Evolutionary conservation across 2,888 invertebrate species (phyloP).

Genomic region (Zhengitettix transpicula): DNA sequence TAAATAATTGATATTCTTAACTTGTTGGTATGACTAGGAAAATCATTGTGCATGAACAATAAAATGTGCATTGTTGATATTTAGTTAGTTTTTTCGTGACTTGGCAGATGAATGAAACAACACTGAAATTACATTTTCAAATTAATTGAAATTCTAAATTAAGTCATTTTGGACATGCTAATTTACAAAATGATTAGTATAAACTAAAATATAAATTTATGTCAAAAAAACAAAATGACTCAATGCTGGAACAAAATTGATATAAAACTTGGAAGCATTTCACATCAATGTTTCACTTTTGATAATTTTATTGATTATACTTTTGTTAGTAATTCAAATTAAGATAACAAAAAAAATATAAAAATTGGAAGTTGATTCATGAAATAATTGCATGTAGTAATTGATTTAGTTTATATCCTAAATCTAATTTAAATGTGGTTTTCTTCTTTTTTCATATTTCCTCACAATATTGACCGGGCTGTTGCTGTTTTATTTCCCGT

Average conservation of each 20-base stretch:
- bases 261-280: not conserved
- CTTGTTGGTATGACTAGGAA: too few relatives aligned
- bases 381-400: constrained; percentile 5
- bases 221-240: too few relatives aligned
- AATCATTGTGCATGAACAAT: too few relatives aligned
- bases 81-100: too few relatives aligned
- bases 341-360: constrained; percentile 3
- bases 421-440: constrained; percentile 3
- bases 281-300: not conserved
- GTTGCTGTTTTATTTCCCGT: not conserved
- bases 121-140: too few relatives aligned
- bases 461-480: not conserved
- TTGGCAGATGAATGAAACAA: too few relatives aligned
- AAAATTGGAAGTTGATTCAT: constrained; percentile 1
- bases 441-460: not conserved
- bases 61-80: too few relatives aligned
- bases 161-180: too few relatives aligned
- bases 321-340: not conserved
- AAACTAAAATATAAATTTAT: too few relatives aligned
- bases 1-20: too few relatives aligned
- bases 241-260: not conserved
- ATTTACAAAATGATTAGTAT: too few relatives aligned
- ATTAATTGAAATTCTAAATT: too few relatives aligned
- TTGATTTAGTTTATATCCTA: not conserved
- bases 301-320: not conserved